Conservation (phyloP, 2,797 vertebrate species). For the Lindbergichthys nudifrons region DNA sequence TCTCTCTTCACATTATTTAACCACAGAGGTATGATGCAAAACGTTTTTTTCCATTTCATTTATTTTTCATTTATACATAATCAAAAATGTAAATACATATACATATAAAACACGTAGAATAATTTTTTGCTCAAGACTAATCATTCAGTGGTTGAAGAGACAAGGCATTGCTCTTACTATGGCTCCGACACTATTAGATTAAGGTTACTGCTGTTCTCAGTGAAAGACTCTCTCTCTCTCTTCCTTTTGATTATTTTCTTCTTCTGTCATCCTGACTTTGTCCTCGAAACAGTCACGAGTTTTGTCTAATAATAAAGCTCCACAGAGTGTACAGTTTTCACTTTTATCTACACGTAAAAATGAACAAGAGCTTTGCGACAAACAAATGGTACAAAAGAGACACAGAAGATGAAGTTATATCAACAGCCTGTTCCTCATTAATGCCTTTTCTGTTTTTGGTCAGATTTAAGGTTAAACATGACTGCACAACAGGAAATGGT, state of each 20-base stretch:
- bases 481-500: constrained; percentile 44
- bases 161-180: constrained; percentile 61
- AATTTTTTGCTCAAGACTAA: constrained; percentile 48
- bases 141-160: constrained; percentile 63
- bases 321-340: constrained; percentile 48
- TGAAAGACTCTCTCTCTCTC: constrained; percentile 30
- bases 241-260: constrained; percentile 16
- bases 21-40: not conserved
- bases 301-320: constrained; percentile 31
- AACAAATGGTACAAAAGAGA: constrained; percentile 23
- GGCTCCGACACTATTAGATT: constrained; percentile 54
- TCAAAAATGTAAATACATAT: constrained; percentile 77
- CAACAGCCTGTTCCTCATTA: constrained; percentile 19
- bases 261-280: constrained; percentile 20
- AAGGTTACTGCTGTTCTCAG: constrained; percentile 50
- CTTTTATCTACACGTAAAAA: constrained; percentile 41
- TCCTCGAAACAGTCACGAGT: constrained; percentile 49
- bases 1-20: not conserved
- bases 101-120: constrained; percentile 80
- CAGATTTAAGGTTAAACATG: constrained; percentile 33
- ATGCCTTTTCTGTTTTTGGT: constrained; percentile 37
- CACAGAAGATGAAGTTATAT: not conserved
- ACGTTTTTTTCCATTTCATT: constrained; percentile 49
- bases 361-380: not conserved
- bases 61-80: constrained; percentile 69